These are phyloP conservation scores for Bergia puertoricense DNA, from an alignment of 92 coral and sea anemone genomes.

Conservation along the genomic window DNA sequence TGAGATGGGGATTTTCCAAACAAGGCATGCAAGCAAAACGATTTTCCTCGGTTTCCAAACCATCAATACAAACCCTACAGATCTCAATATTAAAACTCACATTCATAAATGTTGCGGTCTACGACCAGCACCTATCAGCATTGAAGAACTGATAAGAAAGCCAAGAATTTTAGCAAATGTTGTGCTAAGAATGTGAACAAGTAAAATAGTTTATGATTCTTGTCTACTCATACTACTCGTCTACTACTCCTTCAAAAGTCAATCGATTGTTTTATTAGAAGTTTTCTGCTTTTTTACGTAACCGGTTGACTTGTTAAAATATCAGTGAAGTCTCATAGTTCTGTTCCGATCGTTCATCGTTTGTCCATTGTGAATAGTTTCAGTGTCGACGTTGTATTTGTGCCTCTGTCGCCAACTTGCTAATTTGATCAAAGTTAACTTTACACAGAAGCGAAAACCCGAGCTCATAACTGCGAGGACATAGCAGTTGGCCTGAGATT, in stretches of 20 bases:
- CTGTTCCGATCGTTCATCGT: constrained; percentile 17
- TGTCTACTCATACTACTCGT: not conserved
- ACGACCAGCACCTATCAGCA: constrained; percentile 11
- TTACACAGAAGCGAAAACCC: constrained; percentile 32
- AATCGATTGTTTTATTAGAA: not conserved
- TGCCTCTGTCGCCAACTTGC: constrained; percentile 33
- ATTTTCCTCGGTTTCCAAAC: constrained; percentile 8
- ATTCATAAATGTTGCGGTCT: constrained; percentile 19
- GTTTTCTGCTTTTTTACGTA: constrained; percentile 3
- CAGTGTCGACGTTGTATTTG: constrained; percentile 1
- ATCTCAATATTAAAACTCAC: constrained; percentile 25
- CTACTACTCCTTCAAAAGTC: constrained; percentile 31
- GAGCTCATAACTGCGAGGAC: constrained; percentile 31
- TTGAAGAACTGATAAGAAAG: not conserved
- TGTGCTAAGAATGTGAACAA: constrained; percentile 13
- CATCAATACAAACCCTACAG: not conserved
- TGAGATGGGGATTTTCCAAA: constrained; percentile 18
- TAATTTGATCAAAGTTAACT: constrained; percentile 47
- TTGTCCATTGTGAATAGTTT: not conserved
- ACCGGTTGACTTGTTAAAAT: constrained; percentile 7
- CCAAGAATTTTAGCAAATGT: constrained; percentile 24
- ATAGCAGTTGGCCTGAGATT: constrained; percentile 43
- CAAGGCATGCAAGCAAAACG: constrained; percentile 6
- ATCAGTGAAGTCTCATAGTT: constrained; percentile 3
- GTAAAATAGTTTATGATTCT: constrained; percentile 8